These are phyloP conservation scores for Pterocles gutturalis DNA, from an alignment of 2,113 vertebrate species.

Conservation along the genomic window DNA sequence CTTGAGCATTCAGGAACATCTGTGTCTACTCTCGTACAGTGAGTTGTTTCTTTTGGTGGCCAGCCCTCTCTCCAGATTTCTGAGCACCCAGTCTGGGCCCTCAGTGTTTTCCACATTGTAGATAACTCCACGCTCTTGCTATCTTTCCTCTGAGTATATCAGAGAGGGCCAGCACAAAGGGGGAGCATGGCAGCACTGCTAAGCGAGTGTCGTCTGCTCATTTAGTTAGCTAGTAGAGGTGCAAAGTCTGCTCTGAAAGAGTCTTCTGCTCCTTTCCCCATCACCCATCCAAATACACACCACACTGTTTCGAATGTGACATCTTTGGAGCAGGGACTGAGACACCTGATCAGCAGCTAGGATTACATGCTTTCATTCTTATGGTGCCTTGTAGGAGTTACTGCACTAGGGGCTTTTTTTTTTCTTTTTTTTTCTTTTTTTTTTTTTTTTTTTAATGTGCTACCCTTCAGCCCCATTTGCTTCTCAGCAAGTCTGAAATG, in stretches of 20 bases:
- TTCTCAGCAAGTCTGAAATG: background rate
- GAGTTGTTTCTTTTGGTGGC: background rate
- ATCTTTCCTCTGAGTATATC: rapidly evolving
- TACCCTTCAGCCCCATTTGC: background rate
- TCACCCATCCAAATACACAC: background rate
- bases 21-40: background rate
- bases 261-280: background rate
- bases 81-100: background rate
- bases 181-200: background rate
- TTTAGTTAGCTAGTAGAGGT: background rate
- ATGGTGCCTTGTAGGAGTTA: background rate
- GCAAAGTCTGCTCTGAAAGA: background rate
- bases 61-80: background rate
- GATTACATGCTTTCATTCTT: background rate
- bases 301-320: background rate
- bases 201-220: background rate
- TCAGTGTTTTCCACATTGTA: background rate
- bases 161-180: background rate
- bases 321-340: background rate
- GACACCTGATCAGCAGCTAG: background rate
- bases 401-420: background rate
- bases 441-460: background rate
- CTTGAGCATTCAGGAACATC: background rate
- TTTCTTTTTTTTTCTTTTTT: background rate
- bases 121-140: background rate